Evolutionary conservation across 2,888 invertebrate species (phyloP).

Genomic region (Acrobasis repandana): DNA sequence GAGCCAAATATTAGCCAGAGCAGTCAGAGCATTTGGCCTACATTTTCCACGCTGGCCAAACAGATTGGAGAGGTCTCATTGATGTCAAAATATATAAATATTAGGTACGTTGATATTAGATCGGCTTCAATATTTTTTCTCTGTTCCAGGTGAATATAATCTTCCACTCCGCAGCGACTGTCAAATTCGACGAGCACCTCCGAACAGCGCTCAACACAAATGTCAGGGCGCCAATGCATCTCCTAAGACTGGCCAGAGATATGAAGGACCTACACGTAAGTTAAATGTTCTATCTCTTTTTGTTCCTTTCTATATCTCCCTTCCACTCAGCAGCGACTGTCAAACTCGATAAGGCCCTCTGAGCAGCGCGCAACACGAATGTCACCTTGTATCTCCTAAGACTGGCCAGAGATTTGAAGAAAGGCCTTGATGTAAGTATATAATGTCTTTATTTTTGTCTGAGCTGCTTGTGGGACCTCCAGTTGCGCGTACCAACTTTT

Average conservation of each 20-base stretch:
- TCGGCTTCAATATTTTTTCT: neutral
- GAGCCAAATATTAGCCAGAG: no score
- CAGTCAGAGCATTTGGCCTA: no score
- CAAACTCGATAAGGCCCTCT: conserved; percentile 92
- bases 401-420: conserved; percentile 87
- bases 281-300: no score
- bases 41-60: no score
- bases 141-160: conserved; percentile 79
- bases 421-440: conserved; percentile 23
- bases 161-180: conserved; percentile 96
- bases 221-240: conserved; percentile 87
- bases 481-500: no score
- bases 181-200: conserved; percentile 93
- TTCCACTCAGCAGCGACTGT: conserved; percentile 97
- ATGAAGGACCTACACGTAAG: conserved; percentile 81
- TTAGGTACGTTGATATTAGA: no score
- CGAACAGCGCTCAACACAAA: conserved; percentile 90
- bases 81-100: no score
- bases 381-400: conserved; percentile 89
- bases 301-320: no score
- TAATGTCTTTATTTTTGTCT: no score
- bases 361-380: conserved; percentile 90
- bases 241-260: conserved; percentile 87
- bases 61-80: no score
- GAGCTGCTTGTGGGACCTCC: no score